Evolutionary conservation across 2,113 vertebrate genomes (phyloP), one percentile per base, ranked within the genome.

Genomic region (Albula glossodonta): DNA sequence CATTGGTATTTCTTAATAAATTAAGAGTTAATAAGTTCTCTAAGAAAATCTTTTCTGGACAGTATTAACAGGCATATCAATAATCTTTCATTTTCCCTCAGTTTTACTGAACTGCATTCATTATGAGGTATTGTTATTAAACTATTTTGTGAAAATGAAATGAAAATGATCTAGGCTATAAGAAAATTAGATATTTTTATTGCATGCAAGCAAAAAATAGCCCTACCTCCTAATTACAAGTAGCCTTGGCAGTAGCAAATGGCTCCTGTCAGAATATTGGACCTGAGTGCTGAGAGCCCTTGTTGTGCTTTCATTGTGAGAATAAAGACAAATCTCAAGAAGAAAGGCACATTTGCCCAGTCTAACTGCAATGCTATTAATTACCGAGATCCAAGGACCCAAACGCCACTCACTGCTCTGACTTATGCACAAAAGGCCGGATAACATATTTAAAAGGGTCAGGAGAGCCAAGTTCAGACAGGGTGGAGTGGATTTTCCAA

Each of bases 401-500:
- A 86, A 83, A 88, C 87, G 80, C 56, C 84, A 82, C 50, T 25
- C 84, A 15, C 51, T 88, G 88, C 81, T 86, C 25, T 60, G 53
- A 31, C 66, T 74, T 87, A 49, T 77, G 70, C 66, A 88, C 51
- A 53, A 87, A 90, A 81, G 86, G 85, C 84, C 87, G 87, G 86
- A 70, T 56, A 87, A 77, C 89, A 84, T 85, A 53, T 83, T 60
- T 77, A 19, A 84, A 56, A 83, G 41, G 41, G 74, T 60, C 79
- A 2, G n/a, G 81, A 78, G 83, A 57, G 56, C 60, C 82, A 85
- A 66, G 85, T 84, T 66, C 85, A 87, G 25, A 17, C 88, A 86
- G 84, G 89, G 81, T 83, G 88, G 84, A 50, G 86, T 11, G 11
- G 52, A 51, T 50, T 88, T 70, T 80, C 82, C 83, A 87, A 89